These are phyloP conservation scores for Camelus bactrianus DNA, from an alignment of 2,113 vertebrate genomes.

Conservation along the genomic window DNA sequence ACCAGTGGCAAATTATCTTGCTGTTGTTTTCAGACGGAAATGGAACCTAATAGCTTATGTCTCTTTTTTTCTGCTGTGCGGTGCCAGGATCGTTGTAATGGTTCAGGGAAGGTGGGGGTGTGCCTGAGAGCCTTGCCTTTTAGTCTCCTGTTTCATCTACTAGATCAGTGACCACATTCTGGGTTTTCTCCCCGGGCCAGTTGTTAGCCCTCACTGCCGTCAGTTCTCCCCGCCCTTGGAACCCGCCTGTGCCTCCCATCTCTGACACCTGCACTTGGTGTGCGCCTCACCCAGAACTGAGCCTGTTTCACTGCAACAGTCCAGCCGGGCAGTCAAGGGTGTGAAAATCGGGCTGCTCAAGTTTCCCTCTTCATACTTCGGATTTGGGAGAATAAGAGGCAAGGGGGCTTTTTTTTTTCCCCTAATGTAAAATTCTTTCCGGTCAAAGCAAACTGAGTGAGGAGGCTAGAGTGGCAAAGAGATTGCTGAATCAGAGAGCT, in stretches of 20 bases:
- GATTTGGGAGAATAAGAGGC: background rate
- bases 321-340: background rate
- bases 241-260: background rate
- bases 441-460: background rate
- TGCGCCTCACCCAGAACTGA: background rate
- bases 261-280: background rate
- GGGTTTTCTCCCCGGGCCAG: background rate
- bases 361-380: background rate
- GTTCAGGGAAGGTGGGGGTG: background rate
- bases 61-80: slow-evolving; percentile 24
- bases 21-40: slow-evolving; percentile 67
- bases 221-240: background rate
- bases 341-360: background rate
- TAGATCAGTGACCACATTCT: background rate
- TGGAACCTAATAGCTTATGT: slow-evolving; percentile 54
- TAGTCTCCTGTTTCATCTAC: background rate
- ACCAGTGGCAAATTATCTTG: background rate
- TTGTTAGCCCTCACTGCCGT: background rate
- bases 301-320: background rate
- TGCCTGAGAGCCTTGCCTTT: slow-evolving; percentile 32
- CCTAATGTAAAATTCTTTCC: background rate
- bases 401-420: background rate
- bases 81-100: slow-evolving; percentile 43
- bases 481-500: background rate
- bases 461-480: background rate